Evolutionary conservation across 2,113 vertebrate species (phyloP), one percentile per base, ranked within the genome.

Genomic region (Plecotus auritus): DNA sequence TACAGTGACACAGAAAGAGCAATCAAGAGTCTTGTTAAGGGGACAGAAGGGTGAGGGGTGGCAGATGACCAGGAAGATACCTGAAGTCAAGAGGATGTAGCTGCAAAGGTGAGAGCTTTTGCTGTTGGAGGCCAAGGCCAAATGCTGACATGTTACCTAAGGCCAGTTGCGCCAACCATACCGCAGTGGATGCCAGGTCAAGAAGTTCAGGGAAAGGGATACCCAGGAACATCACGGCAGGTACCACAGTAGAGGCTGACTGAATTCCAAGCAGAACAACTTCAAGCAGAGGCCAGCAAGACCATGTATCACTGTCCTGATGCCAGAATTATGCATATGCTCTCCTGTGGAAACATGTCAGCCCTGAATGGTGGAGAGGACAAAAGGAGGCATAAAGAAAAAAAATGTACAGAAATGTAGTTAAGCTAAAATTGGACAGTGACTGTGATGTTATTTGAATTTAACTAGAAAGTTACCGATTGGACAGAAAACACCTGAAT

Each of bases 21-120:
- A 22, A 17, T 32, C 9, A 72, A 81, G 32, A 70, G 42, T 61
- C 69, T 73, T 77, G 54, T 14, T 61, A 61, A 61, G 56, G 54
- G 18, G 18, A 22, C 5, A 3, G 18, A 42, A 5, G 10, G 14
- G 28, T 42, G 17, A 5, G 7, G 1, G 7, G 7, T 42, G 30
- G 49, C 4, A n/a, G 45, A 23, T 87, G 23, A 30, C 26, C 23
- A 12, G 23, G 23, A 42, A 87, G n/a, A 61, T 18, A 2, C 16
- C n/a, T 37, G 16, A 49, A 17, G 23, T 67, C 81, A 76, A 22
- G 32, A 70, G 23, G 10, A 14, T 16, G 37, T 22, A 74, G 9
- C 20, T 76, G 16, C 9, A 74, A 45, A 81, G 17, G 11, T 61
- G 9, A 77, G 56, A 54, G 20, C 7, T 64, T 90, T 88, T 61